phyloP scores from a whole-genome alignment of 2,888 invertebrate genomes.

The Drosophila paranaensis region DNA sequence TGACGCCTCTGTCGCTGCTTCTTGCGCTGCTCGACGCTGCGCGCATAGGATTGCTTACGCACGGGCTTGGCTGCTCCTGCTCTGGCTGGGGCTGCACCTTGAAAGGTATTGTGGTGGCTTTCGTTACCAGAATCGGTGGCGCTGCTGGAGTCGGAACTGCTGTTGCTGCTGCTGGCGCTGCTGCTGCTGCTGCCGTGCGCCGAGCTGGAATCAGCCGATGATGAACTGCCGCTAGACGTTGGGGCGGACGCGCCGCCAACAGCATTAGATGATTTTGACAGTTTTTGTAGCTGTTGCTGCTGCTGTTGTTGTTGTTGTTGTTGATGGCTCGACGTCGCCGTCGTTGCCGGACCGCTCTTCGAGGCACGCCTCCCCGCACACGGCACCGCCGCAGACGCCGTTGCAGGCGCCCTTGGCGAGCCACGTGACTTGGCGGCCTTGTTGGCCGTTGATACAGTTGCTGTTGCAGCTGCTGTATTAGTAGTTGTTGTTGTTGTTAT shows the following conservation, averaged over 20 bases:
- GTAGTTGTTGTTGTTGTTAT: conserved; percentile 60
- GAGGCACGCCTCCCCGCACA: conserved; percentile 75
- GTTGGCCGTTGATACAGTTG: conserved; percentile 29
- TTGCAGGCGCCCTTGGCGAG: conserved; percentile 51
- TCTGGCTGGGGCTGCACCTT: background rate
- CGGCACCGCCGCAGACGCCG: conserved; percentile 48
- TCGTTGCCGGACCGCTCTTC: conserved; percentile 60
- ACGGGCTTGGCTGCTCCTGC: conserved; percentile 49
- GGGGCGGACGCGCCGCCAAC: conserved; percentile 69
- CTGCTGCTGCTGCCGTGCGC: conserved; percentile 70
- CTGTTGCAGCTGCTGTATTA: conserved; percentile 36
- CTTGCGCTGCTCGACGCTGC: conserved; percentile 78
- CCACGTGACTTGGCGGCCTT: conserved; percentile 60
- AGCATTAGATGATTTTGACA: conserved; percentile 37
- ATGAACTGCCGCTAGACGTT: conserved; percentile 80
- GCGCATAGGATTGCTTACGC: conserved; percentile 76
- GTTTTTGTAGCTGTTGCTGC: conserved; percentile 24
- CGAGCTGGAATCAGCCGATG: conserved; percentile 81
- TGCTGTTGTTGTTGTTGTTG: conserved; percentile 25
- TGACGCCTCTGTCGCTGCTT: conserved; percentile 72
- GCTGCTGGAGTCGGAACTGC: conserved; percentile 36
- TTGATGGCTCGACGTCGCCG: conserved; percentile 63
- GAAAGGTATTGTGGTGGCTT: conserved; percentile 16
- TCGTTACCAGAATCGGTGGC: conserved; percentile 37
- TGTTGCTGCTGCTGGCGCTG: conserved; percentile 61